Percentiles rank a stretch among this genome's conserved stretches.
phyloP scores from a whole-genome alignment of 1,140 invertebrate genomes.

The Drosophila navojoa region DNA sequence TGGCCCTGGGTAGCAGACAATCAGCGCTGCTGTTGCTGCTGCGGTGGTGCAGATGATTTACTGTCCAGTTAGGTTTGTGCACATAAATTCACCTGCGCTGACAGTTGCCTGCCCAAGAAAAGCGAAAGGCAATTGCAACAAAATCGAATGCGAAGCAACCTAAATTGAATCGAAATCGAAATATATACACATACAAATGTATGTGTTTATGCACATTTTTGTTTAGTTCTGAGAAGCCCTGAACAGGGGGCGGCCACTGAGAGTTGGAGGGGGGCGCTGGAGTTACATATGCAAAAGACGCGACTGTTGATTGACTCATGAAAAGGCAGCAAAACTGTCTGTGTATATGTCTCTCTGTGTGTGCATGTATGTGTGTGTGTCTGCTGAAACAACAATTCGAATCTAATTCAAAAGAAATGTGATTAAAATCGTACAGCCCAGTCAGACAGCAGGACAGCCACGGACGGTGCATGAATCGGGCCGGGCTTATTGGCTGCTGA shows the following conservation, averaged over 20 bases:
- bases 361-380: slow-evolving; percentile 6
- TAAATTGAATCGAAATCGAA: slow-evolving; percentile 64
- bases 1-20: slow-evolving; percentile 37
- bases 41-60: slow-evolving; percentile 68
- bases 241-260: slow-evolving; percentile 1
- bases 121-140: slow-evolving; percentile 67
- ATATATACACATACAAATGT: slow-evolving; percentile 12
- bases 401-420: slow-evolving; percentile 82
- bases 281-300: slow-evolving; percentile 41
- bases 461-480: slow-evolving; percentile 3
- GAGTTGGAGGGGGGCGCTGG: background rate
- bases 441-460: slow-evolving; percentile 15
- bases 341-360: slow-evolving; percentile 36
- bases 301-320: slow-evolving; percentile 73
- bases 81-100: slow-evolving; percentile 81
- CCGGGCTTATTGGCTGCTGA: slow-evolving; percentile 51
- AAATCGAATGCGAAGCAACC: slow-evolving; percentile 26
- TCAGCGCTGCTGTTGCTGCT: slow-evolving; percentile 26
- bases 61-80: slow-evolving; percentile 71
- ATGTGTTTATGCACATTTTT: slow-evolving; percentile 39
- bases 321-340: slow-evolving; percentile 53
- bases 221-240: slow-evolving; percentile 32
- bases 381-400: slow-evolving; percentile 53
- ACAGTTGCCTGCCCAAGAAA: slow-evolving; percentile 68
- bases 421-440: slow-evolving; percentile 72